Evolutionary conservation across 2,888 invertebrate genomes (phyloP), one percentile per base, ranked within the genome.

Genomic region (Subacronicta megacephala): DNA sequence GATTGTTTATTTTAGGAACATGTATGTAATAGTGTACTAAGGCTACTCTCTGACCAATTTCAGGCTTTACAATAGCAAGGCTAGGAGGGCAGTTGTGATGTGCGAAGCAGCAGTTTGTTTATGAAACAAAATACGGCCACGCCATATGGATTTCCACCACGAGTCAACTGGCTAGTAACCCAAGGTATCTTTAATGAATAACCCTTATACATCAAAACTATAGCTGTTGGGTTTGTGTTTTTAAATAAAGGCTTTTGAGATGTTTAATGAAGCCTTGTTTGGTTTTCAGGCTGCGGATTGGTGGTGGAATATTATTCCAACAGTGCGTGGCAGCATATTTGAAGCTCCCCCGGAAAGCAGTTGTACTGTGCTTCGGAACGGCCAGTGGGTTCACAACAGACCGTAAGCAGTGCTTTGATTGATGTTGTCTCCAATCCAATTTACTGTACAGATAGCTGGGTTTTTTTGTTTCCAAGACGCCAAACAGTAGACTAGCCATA

Each of bases 271-370:
- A 33, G 5, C n/a, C 5, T 12, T 33, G 33, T n/a, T 33, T 33
- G 13, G 13, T 5, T 33, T 33, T 33, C 33, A 33, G 33, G 33
- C 33, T n/a, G 33, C 33, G 33, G 13, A 33, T 12, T 6, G 26
- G 40, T 50, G 50, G 9, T 33, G 31, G 36, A 31, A 38, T 9
- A 17, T 33, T 44, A 13, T 46, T 46, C 33, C 29, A 46, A 36
- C 46, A 46, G 12, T 18, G 17, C 3, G 44, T 17, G 12, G 33
- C 44, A 7, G 17, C 18, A 17, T 31, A 46, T 23, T 7, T 23
- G 9, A 23, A 47, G 16, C 42, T 16, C 9, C 42, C 42, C 26
- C 15, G 7, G 15, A 42, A 42, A 3, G 42, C 42, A 2, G 42
- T 3, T 3, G 42, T 29, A 2, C 16, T 42, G 15, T 42, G 16